Evolutionary conservation across 2,113 vertebrate species (phyloP), one percentile per base, ranked within the genome.

Genomic region (Noctilio leporinus): DNA sequence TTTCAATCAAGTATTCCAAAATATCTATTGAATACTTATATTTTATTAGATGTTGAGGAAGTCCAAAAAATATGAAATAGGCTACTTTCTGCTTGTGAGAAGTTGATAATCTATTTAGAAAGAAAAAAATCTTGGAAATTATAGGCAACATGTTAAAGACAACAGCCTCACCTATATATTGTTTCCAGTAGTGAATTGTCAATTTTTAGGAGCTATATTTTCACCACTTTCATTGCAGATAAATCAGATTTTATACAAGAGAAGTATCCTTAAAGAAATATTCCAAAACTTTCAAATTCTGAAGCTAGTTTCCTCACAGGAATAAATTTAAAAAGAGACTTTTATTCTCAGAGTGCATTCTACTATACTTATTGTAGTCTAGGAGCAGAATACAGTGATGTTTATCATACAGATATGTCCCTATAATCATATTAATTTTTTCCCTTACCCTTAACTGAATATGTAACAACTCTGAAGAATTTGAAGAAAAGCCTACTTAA

Each of bases 1-100:
- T 93, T 97, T 86, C 62, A 80, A 95, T 93, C n/a, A 93, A 67
- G 65, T 76, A 80, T 88, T 94, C 51, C 83, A 93, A 93, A 94
- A 80, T 51, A 90, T 69, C 82, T 85, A 57, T 78, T 85, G 65
- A 73, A 26, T 83, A 3, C 10, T 7, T 64, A 22, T 38, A 89
- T 57, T 82, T 94, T 62, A 67, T 64, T 75, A 86, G 28, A 49
- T 82, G 86, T 12, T 91, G 33, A 65, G 28, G 26, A 91, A 96
- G 38, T 45, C 10, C 94, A 91, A 96, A 94, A 64, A 91, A 90
- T 47, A 96, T 38, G 38, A 92, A 94, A 69, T 77, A 57, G 33
- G 86, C 17, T 75, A 30, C n/a, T 64, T 86, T 55, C 51, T 84
- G 40, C 47, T 94, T 80, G 84, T 62, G 94, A 86, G 84, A 97